Base-by-base conservation (phyloP, 2,888 invertebrate genomes). In the Drosophila peninsularis region DNA sequence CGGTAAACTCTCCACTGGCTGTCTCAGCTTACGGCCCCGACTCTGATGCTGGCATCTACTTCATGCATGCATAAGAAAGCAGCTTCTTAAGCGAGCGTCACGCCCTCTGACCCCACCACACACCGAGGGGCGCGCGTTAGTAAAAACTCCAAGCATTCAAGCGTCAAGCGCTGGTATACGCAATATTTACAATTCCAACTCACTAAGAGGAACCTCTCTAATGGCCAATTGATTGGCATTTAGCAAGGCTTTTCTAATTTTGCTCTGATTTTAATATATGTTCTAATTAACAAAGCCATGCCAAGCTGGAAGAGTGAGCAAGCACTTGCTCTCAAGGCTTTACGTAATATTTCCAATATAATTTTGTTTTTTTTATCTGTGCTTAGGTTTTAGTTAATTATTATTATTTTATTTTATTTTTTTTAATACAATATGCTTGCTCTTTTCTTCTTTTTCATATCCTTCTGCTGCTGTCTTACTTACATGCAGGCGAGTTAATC, bases 31-130 rank as follows among this genome's bases (percentile, higher is more conserved):
- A 62, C 36, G n/a, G 14, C 36, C 4, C 17, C 36, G 13, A 11
- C 36, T 30, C 19, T 19, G 32, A 3, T n/a, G 47, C 54, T 30
- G 52, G 19, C 27, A 32, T 45, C 30, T 24, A 44, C 54, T 41
- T 61, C 62, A 68, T 80, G 71, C 83, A 78, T 78, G 75, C 80
- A 82, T 82, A 80, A 80, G 76, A 74, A 85, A 72, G 63, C 58
- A 66, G 63, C 54, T 57, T 82, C 60, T 65, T 72, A 61, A 42
- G 50, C 57, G 49, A 34, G 42, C 19, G 17, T 13, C 6, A 17
- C 53, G 53, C 49, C 47, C n/a, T 5, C 11, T 13, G 24, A 44
- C n/a, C 13, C 24, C 19, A 13, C 36, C 1, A 2, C 9, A 9
- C 6, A 14, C 13, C 14, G 11, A 4, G 17, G 41, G 5, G 49